Evolutionary conservation across 2,113 vertebrate genomes (phyloP).

Genomic region (Canis aureus): DNA sequence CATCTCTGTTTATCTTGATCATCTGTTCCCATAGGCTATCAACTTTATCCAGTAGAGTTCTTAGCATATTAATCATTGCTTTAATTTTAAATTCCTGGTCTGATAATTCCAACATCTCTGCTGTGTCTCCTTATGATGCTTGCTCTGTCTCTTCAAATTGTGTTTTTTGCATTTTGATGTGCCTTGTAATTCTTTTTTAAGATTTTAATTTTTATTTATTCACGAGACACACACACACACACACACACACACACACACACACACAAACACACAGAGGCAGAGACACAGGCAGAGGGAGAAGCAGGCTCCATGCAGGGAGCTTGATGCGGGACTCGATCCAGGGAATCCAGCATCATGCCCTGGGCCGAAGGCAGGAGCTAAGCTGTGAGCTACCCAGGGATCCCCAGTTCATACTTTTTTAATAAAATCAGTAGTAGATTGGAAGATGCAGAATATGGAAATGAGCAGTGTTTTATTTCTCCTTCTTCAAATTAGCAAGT

Average conservation of each 20-base stretch:
- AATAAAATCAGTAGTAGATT: neutral
- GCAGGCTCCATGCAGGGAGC: too few relatives aligned
- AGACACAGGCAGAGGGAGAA: too few relatives aligned
- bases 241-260: too few relatives aligned
- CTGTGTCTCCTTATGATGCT: neutral
- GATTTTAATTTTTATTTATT: too few relatives aligned
- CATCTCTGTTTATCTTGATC: neutral
- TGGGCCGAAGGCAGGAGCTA: too few relatives aligned
- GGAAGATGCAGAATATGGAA: neutral
- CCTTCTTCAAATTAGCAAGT: neutral
- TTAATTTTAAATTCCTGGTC: neutral
- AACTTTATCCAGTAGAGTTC: neutral
- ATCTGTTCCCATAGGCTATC: neutral
- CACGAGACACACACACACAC: too few relatives aligned
- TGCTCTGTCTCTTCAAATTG: neutral
- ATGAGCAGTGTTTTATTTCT: neutral
- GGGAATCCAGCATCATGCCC: too few relatives aligned
- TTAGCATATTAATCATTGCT: neutral
- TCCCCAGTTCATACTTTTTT: neutral
- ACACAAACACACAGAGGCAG: too few relatives aligned
- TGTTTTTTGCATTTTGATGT: neutral
- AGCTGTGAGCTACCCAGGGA: too few relatives aligned
- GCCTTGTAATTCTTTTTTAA: neutral
- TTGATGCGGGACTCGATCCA: too few relatives aligned
- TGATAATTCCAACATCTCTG: neutral